Percentiles rank a stretch among this genome's conserved stretches.
phyloP scores from a whole-genome alignment of 1,140 invertebrate genomes.

The Nomia melanderi region DNA sequence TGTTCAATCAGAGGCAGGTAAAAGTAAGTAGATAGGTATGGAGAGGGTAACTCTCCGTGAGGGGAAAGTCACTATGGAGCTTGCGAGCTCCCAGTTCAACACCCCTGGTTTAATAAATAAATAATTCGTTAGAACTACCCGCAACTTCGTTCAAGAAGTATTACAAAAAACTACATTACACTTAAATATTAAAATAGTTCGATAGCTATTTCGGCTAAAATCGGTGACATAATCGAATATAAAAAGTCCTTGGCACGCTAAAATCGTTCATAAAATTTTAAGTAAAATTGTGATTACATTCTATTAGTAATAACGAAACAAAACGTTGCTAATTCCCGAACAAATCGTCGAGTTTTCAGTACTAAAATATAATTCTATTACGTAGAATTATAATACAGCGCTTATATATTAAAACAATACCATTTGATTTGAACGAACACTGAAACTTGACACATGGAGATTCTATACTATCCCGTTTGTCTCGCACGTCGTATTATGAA shows the following conservation, averaged over 20 bases:
- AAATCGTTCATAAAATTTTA: conserved; percentile 34
- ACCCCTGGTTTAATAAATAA: conserved; percentile 46
- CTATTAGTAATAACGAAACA: conserved; percentile 4
- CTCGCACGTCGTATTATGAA: conserved; percentile 14
- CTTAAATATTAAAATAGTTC: conserved; percentile 42
- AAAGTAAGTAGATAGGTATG: no score
- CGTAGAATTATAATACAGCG: conserved; percentile 15
- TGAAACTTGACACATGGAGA: conserved; percentile 15
- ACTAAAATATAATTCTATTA: conserved; percentile 20
- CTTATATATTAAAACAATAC: conserved; percentile 35
- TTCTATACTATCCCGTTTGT: neutral
- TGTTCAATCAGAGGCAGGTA: no score
- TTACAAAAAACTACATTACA: conserved; percentile 8
- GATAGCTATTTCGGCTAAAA: conserved; percentile 17
- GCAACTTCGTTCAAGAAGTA: conserved; percentile 1
- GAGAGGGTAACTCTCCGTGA: no score
- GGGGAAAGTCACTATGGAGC: no score
- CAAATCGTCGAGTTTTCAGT: conserved; percentile 5
- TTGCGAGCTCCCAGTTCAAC: no score
- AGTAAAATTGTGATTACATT: conserved; percentile 8
- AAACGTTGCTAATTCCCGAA: conserved; percentile 16
- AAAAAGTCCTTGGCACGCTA: conserved; percentile 38
- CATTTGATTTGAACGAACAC: conserved; percentile 23
- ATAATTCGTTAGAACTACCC: conserved; percentile 41
- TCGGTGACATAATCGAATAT: conserved; percentile 19